Evolutionary conservation across 2,113 vertebrate species (phyloP).

Genomic region (Pteropus alecto): DNA sequence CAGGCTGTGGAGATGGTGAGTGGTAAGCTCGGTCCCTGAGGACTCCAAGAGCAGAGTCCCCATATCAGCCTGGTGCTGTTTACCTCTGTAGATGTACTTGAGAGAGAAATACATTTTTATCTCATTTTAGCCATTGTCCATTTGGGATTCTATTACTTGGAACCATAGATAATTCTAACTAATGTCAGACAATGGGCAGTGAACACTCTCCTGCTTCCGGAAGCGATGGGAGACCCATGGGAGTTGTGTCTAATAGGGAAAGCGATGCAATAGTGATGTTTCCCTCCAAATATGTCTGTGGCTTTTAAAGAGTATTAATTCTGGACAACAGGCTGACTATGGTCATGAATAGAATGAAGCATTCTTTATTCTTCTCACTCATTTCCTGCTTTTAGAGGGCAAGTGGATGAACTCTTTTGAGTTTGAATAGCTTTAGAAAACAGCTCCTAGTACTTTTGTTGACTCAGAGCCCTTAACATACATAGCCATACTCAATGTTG

Average conservation of each 20-base stretch:
- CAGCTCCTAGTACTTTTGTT: conserved; percentile 23
- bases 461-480: not conserved
- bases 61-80: not conserved
- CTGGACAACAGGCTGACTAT: not conserved
- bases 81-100: not conserved
- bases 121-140: not conserved
- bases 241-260: not conserved
- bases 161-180: not conserved
- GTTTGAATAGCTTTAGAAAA: conserved; percentile 47
- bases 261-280: not conserved
- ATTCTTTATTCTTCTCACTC: not conserved
- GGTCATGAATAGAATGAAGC: not conserved
- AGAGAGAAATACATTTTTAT: not conserved
- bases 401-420: not conserved
- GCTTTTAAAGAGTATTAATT: conserved; percentile 14
- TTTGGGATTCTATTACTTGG: not conserved
- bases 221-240: not conserved
- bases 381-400: conserved; percentile 30
- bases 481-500: no score
- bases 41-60: not conserved
- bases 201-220: not conserved
- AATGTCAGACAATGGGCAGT: not conserved
- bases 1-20: not conserved
- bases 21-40: not conserved
- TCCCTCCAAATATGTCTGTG: not conserved